Evolutionary conservation across 37 sponge, comb jelly and placozoan genomes (phyloP).

Genomic region (Eunapius fragilis): DNA sequence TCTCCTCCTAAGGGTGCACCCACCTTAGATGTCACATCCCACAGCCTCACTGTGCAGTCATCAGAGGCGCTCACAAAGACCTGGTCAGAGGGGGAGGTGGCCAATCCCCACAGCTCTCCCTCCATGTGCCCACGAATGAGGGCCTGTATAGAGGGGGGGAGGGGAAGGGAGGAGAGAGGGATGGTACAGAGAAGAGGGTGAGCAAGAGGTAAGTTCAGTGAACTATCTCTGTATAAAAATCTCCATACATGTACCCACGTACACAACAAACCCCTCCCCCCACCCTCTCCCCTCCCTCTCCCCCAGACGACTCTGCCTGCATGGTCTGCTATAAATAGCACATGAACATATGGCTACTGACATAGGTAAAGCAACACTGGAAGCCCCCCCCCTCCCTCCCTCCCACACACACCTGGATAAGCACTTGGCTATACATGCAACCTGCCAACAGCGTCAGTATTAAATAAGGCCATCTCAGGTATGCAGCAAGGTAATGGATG

Average conservation of each 20-base stretch:
- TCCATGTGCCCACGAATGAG: conserved; percentile 85
- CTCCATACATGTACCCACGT: neutral
- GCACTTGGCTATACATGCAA: neutral
- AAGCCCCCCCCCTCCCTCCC: conserved; percentile 3
- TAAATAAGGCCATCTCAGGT: neutral
- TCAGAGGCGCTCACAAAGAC: conserved; percentile 85
- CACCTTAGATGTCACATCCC: conserved; percentile 80
- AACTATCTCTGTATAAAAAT: too few relatives aligned
- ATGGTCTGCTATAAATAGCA: too few relatives aligned
- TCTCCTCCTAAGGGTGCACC: neutral
- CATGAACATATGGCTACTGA: neutral
- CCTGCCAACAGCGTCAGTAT: neutral
- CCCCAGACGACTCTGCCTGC: too few relatives aligned
- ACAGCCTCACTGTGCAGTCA: conserved; percentile 82
- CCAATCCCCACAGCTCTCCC: conserved; percentile 95
- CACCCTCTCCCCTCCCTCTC: neutral
- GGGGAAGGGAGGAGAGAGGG: neutral
- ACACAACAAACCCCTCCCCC: neutral
- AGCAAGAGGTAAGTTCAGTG: neutral
- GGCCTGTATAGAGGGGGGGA: conserved; percentile 30
- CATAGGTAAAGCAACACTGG: too few relatives aligned
- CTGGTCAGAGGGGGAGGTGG: conserved; percentile 67
- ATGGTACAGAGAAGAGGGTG: neutral
- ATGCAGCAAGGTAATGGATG: neutral
- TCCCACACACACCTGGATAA: neutral